phyloP scores from a whole-genome alignment of 2,113 vertebrate genomes.

The Ciconia stormi region DNA sequence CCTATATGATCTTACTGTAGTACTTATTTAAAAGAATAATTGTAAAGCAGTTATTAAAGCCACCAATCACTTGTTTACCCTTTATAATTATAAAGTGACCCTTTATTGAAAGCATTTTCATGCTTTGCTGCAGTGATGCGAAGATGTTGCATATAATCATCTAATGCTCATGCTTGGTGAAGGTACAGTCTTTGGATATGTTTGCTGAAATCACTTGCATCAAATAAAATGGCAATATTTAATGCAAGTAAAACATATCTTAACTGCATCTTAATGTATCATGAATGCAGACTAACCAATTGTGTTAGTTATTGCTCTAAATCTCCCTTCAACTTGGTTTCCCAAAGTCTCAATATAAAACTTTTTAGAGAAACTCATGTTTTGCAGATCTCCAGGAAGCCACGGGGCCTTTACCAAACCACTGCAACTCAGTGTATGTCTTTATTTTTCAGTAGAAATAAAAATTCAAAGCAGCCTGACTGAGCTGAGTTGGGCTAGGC shows the following conservation, averaged over 20 bases:
- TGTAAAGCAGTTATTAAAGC: background rate
- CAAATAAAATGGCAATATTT: slow-evolving; percentile 59
- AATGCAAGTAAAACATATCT: slow-evolving; percentile 65
- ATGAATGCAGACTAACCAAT: slow-evolving; percentile 32
- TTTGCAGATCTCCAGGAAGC: background rate
- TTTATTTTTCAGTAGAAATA: background rate
- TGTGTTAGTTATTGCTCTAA: background rate
- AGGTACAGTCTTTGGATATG: slow-evolving; percentile 38
- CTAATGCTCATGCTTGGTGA: slow-evolving; percentile 48
- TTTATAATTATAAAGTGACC: background rate
- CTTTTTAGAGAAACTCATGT: background rate
- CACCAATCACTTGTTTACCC: background rate
- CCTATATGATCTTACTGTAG: background rate
- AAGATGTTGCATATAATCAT: slow-evolving; percentile 10
- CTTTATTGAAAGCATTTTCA: background rate
- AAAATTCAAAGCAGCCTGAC: background rate
- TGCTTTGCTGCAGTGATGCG: background rate
- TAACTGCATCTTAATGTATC: slow-evolving; percentile 9
- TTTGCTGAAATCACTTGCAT: slow-evolving; percentile 58
- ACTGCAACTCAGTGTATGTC: background rate
- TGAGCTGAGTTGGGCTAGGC: background rate
- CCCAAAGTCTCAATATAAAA: background rate
- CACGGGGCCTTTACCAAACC: background rate
- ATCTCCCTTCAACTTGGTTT: slow-evolving; percentile 11
- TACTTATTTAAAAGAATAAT: background rate